Evolutionary conservation across 2,888 invertebrate species (phyloP).

Genomic region (Drosophila multiciliata): DNA sequence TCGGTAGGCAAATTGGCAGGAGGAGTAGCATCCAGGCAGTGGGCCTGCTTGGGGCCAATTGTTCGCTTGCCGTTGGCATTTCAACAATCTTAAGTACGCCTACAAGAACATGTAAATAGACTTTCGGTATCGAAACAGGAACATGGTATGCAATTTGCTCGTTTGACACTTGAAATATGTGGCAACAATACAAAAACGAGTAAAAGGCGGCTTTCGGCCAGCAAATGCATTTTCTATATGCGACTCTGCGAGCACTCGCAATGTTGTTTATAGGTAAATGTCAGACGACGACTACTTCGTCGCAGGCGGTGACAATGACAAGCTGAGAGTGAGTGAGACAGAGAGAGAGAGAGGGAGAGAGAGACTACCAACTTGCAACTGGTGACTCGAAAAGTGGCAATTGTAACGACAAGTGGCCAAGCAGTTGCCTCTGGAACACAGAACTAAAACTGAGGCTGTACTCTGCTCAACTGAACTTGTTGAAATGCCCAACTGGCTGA

Average conservation of each 20-base stretch:
- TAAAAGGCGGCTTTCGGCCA: conserved; percentile 24
- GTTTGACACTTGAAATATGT: conserved; percentile 84
- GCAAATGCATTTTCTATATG: conserved; percentile 62
- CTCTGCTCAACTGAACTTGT: conserved; percentile 52
- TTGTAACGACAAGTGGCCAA: conserved; percentile 76
- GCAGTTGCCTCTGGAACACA: conserved; percentile 49
- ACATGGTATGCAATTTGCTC: conserved; percentile 84
- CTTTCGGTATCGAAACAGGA: conserved; percentile 78
- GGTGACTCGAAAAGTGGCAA: conserved; percentile 41
- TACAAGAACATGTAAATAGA: conserved; percentile 84
- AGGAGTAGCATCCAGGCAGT: conserved; percentile 34
- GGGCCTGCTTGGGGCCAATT: conserved; percentile 45
- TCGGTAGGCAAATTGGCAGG: conserved; percentile 73
- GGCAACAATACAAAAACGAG: conserved; percentile 66
- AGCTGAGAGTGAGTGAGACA: conserved; percentile 25
- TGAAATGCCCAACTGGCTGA: conserved; percentile 57
- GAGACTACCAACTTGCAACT: conserved; percentile 29
- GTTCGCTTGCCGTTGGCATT: conserved; percentile 72
- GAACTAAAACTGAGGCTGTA: conserved; percentile 29
- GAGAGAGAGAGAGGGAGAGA: conserved; percentile 2
- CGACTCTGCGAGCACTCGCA: conserved; percentile 20
- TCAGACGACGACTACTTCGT: conserved; percentile 61
- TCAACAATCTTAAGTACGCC: conserved; percentile 83
- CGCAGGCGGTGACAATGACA: conserved; percentile 74
- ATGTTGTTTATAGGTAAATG: conserved; percentile 72